Evolutionary conservation across 1,140 invertebrate species (phyloP), one percentile per base, ranked within the genome.

Genomic region (Pseudomyrmex pallidus): DNA sequence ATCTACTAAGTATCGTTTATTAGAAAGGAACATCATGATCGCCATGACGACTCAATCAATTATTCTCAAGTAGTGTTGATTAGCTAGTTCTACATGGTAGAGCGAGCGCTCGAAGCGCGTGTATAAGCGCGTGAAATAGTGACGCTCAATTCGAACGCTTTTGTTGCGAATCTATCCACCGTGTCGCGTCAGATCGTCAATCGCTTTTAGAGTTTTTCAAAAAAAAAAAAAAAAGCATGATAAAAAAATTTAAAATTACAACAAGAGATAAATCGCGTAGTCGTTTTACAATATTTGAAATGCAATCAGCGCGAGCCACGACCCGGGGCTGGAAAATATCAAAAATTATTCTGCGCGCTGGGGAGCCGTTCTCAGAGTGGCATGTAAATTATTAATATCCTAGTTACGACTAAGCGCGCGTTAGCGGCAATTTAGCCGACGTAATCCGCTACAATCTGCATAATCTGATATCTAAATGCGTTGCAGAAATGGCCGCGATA

Each of bases 41-140:
- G 85, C 9, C 3, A 85, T 83, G 87, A 88, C 86, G 67, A 83
- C 67, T 85, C 77, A 84, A 88, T 88, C 84, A 87, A 87, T 88
- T 88, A 88, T 88, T 87, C 73, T 88, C 77, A 88, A 88, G 87
- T 87, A 88, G 83, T 67, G 66, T 77, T 82, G 86, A 87, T 88
- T 86, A 67, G 59, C 74, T 57, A 59, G 56, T 64, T 57, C 64
- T 67, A 74, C 66, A 74, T 77, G 59, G 66, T 68, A 52, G 74
- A 73, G 17, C 63, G 46, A 74, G 70, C 76, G 63, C 48, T 74
- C 20, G 5, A 76, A 68, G 56, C 48, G 9, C 25, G 25, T 52
- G 48, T 54, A 52, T 20, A 54, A n/a, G 48, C 48, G 48, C 35
- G 5, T 44, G n/a, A 66, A 54, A 67, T 15, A 25, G 17, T 13